Conservation (phyloP, 2,113 vertebrate genomes). For the Melanostigma gelatinosum region DNA sequence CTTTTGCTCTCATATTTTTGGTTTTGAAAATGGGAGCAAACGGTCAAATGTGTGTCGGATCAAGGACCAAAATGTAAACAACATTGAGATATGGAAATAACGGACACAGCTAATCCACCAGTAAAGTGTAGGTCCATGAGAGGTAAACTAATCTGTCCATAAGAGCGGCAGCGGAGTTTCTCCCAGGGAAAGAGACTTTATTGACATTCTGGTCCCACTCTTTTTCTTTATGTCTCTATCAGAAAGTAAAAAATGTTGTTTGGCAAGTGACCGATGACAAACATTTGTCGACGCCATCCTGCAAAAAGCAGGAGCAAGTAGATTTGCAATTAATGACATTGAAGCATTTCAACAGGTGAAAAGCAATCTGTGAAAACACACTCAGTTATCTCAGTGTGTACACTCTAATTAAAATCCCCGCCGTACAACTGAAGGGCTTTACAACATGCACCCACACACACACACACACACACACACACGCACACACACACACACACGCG, state of each 20-base stretch:
- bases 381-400: neutral
- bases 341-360: constrained; percentile 33
- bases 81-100: neutral
- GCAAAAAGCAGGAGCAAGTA: constrained; percentile 6
- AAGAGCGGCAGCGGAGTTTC: neutral
- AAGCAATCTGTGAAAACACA: constrained; percentile 27
- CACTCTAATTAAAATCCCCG: neutral
- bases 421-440: neutral
- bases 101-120: no score
- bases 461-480: neutral
- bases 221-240: constrained; percentile 1
- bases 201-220: neutral
- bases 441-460: neutral
- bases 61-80: neutral
- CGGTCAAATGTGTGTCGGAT: neutral
- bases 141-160: neutral
- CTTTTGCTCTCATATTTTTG: neutral
- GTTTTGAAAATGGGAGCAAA: neutral
- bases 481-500: neutral
- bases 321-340: constrained; percentile 10
- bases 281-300: constrained; percentile 16
- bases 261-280: constrained; percentile 26
- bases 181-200: neutral
- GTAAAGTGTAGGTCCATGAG: neutral
- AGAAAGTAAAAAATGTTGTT: constrained; percentile 4